These are phyloP conservation scores for Zosterops japonicus DNA, from an alignment of 2,113 vertebrate genomes.

Conservation along the genomic window DNA sequence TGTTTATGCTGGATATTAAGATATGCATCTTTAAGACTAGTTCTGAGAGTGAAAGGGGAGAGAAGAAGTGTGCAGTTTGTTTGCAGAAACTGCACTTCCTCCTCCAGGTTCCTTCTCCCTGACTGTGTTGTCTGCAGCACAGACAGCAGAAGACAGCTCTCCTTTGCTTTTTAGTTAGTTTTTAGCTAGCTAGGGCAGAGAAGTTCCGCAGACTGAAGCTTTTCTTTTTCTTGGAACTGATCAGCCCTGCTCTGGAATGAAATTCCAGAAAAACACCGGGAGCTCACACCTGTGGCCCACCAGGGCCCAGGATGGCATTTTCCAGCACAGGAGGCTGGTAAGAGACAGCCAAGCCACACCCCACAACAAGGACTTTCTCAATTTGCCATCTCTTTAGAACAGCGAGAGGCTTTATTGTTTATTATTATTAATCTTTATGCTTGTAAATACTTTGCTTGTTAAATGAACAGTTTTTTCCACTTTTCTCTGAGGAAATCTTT, in stretches of 20 bases:
- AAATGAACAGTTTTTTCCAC: background rate
- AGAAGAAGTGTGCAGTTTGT: background rate
- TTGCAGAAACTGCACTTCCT: no score
- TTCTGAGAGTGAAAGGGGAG: fast-evolving
- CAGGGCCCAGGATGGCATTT: fast-evolving
- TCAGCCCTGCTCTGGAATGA: background rate
- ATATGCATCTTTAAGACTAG: background rate
- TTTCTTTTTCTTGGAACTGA: background rate
- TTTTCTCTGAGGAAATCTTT: background rate
- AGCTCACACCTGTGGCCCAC: background rate
- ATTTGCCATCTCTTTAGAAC: background rate
- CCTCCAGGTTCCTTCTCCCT: fast-evolving
- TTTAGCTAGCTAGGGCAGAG: background rate
- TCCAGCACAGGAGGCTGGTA: background rate
- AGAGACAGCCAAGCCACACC: background rate
- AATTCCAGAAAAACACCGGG: background rate
- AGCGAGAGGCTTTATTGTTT: background rate
- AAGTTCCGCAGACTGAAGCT: fast-evolving
- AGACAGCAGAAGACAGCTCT: fast-evolving
- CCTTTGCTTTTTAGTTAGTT: background rate
- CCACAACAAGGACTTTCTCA: background rate
- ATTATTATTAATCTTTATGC: background rate
- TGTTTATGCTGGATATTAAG: background rate
- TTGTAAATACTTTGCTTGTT: background rate
- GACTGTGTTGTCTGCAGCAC: background rate